Evolutionary conservation across 2,797 vertebrate genomes (phyloP).

Genomic region (Odontamblyopus rebecca): DNA sequence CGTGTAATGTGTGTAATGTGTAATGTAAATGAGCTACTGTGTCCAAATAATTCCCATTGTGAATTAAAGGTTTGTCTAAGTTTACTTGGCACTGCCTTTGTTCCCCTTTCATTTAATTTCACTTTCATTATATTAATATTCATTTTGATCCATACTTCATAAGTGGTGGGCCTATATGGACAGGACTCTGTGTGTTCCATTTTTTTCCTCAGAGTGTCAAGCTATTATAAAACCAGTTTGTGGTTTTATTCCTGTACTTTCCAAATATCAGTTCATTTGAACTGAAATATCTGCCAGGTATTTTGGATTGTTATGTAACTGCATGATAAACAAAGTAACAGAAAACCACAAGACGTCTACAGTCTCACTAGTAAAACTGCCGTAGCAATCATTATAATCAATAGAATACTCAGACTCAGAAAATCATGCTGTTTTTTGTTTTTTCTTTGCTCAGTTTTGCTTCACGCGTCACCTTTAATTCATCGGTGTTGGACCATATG

Average conservation of each 20-base stretch:
- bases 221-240: too few species aligned
- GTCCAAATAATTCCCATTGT: too few species aligned
- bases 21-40: too few species aligned
- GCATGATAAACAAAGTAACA: slow-evolving; percentile 20
- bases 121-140: background rate
- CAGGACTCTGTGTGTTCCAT: too few species aligned
- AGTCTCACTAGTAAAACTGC: slow-evolving; percentile 34
- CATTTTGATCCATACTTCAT: too few species aligned
- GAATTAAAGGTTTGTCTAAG: too few species aligned
- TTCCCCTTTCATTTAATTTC: background rate
- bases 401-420: slow-evolving; percentile 31
- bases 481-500: slow-evolving; percentile 44
- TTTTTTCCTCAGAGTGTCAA: too few species aligned
- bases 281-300: background rate
- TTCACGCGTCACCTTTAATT: slow-evolving; percentile 60
- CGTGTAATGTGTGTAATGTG: too few species aligned
- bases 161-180: too few species aligned
- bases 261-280: too few species aligned
- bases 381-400: slow-evolving; percentile 39
- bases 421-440: slow-evolving; percentile 44
- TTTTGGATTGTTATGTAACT: slow-evolving; percentile 25
- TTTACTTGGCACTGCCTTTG: background rate
- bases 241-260: too few species aligned
- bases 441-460: slow-evolving; percentile 24
- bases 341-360: slow-evolving; percentile 24